phyloP scores from a whole-genome alignment of 2,888 invertebrate genomes.

The Caenorhabditis imperialis region DNA sequence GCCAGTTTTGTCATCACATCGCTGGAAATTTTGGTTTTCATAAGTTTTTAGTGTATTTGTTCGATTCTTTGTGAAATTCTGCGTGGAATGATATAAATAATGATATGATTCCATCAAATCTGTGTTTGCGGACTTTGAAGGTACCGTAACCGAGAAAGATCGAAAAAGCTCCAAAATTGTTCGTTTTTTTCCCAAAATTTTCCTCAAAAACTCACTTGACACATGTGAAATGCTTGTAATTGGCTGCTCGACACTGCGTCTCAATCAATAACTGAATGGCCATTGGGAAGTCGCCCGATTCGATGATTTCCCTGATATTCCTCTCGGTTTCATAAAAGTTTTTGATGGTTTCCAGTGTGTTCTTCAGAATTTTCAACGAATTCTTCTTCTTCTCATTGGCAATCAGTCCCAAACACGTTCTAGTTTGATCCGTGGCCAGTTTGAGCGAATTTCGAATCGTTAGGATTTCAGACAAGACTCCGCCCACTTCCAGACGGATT shows the following conservation, averaged over 20 bases:
- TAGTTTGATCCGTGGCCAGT: slow-evolving; percentile 81
- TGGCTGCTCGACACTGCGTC: slow-evolving; percentile 62
- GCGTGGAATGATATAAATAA: too few species aligned
- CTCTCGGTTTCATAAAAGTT: slow-evolving; percentile 81
- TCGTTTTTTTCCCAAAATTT: too few species aligned
- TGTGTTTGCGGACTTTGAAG: too few species aligned
- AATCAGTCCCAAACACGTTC: slow-evolving; percentile 85
- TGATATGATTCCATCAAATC: too few species aligned
- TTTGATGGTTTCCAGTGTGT: slow-evolving; percentile 87
- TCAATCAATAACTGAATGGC: slow-evolving; percentile 70
- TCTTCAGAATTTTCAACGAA: slow-evolving; percentile 86
- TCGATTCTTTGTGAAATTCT: too few species aligned
- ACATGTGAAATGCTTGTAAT: slow-evolving; percentile 62
- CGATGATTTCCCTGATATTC: slow-evolving; percentile 66
- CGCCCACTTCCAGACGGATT: slow-evolving; percentile 78
- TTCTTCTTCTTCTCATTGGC: slow-evolving; percentile 92
- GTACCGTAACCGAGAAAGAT: too few species aligned
- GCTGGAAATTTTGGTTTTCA: slow-evolving; percentile 48
- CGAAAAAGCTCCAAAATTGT: too few species aligned
- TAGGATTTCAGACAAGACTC: slow-evolving; percentile 15
- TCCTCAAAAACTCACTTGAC: slow-evolving; percentile 56
- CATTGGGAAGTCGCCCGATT: slow-evolving; percentile 70
- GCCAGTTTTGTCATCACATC: slow-evolving; percentile 58
- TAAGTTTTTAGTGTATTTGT: background rate
- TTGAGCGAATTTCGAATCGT: slow-evolving; percentile 81